Evolutionary conservation across 2,797 vertebrate species (phyloP).

Genomic region (Lemur catta): DNA sequence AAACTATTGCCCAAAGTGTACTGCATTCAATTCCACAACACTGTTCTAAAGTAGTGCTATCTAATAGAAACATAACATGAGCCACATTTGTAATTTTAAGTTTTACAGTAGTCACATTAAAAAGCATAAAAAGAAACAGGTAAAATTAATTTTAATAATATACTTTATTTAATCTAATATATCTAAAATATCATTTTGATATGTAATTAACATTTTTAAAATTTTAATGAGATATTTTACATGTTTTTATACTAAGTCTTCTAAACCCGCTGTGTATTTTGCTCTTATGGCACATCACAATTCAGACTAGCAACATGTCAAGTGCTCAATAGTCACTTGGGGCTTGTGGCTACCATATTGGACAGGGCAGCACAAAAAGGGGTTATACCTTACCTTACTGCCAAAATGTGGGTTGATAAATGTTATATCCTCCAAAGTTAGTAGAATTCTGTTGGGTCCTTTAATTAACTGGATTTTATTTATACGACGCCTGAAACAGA

Average conservation of each 20-base stretch:
- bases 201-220: neutral
- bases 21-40: neutral
- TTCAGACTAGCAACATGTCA: neutral
- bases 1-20: neutral
- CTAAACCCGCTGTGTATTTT: constrained; percentile 34
- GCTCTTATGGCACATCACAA: neutral
- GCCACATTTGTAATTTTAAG: neutral
- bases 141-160: neutral
- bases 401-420: constrained; percentile 93
- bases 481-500: constrained; percentile 85
- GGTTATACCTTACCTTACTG: constrained; percentile 85
- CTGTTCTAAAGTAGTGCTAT: neutral
- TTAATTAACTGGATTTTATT: constrained; percentile 92
- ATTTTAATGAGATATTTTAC: neutral
- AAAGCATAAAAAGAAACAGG: neutral
- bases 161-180: neutral
- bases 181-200: constrained; percentile 12
- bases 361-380: neutral
- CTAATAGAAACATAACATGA: constrained; percentile 14
- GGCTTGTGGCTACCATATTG: neutral
- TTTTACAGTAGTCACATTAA: constrained; percentile 6
- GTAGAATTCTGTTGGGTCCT: constrained; percentile 92
- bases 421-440: constrained; percentile 91
- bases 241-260: neutral
- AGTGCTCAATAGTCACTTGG: neutral